phyloP scores from a whole-genome alignment of 1,140 invertebrate species.

The Vollenhovia emeryi region DNA sequence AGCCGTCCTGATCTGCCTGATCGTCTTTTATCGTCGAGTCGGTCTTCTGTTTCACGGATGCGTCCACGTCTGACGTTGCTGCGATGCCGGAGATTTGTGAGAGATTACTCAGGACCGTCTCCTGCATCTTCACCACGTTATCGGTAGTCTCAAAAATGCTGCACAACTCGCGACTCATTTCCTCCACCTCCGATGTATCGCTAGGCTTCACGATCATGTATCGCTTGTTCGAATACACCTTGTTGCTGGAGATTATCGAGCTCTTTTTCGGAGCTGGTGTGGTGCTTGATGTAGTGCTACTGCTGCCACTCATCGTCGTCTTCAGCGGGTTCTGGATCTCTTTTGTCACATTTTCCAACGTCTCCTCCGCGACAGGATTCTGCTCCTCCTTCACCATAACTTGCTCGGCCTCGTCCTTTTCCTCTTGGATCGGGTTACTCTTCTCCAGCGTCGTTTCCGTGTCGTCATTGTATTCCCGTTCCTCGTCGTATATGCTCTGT shows the following conservation, averaged over 20 bases:
- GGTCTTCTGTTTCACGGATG: constrained; percentile 31
- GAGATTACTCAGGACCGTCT: constrained; percentile 80
- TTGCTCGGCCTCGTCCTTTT: constrained; percentile 16
- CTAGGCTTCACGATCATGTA: constrained; percentile 77
- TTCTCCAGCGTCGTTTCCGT: not conserved
- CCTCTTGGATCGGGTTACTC: not conserved
- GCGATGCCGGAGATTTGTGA: constrained; percentile 76
- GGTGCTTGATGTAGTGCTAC: not conserved
- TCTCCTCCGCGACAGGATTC: not conserved
- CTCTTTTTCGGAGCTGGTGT: constrained; percentile 32
- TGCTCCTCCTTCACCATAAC: not conserved
- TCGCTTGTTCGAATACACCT: constrained; percentile 81
- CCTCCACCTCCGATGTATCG: constrained; percentile 79
- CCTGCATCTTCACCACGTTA: constrained; percentile 82
- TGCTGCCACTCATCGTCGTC: not conserved
- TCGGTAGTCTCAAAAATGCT: constrained; percentile 82
- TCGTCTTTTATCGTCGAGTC: not conserved
- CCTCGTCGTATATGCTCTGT: constrained; percentile 84
- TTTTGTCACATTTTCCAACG: constrained; percentile 53
- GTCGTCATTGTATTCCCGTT: constrained; percentile 81
- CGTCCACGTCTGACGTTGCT: constrained; percentile 12
- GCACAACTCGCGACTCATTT: constrained; percentile 82
- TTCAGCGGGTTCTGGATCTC: not conserved
- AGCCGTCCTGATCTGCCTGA: not conserved
- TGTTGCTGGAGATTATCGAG: constrained; percentile 71